Base-by-base conservation (phyloP, 2,113 vertebrate genomes). In the Orthonyx spaldingii region DNA sequence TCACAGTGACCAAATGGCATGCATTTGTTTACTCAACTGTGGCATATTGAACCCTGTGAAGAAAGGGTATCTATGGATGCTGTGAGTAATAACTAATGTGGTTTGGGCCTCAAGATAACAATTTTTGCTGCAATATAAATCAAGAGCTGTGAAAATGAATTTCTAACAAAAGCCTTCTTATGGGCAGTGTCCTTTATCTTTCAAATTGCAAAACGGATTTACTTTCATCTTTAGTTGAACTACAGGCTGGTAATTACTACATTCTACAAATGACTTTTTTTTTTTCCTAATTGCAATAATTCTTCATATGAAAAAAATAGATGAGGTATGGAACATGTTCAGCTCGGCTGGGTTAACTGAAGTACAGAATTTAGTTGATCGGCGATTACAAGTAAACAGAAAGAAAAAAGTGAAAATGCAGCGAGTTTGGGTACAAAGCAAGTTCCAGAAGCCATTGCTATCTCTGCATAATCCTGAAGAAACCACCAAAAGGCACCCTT, bases 341-440 rank as follows among this genome's bases (percentile, higher is more conserved):
- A 98, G 76, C 81, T 97, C 96, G 52, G 98, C 99, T 84, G 99
- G 99, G 90, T 98, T 99, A 95, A 97, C 98, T n/a, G 98, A 99
- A 98, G 94, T 99, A 94, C 99, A 99, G 98, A 99, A 99, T 96
- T 92, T 99, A 90, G 98, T 99, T 94, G 99, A 99, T 98, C 98
- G 92, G 39, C 98, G 99, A 84, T 98, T 99, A 39, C 98, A 99
- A 98, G 99, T 99, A 35, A 99, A 99, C 97, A 98, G 99, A 96
- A 98, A 98, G 96, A 98, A 99, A 96, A 98, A 98, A 97, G 97
- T 99, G 94, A 98, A 97, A 89, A 99, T 99, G 98, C 98, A 98
- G 8, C 97, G 99, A 71, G 98, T 99, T 70, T 99, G 99, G 99
- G 98, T 99, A 97, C 99, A 99, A 97, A 98, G 99, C 98, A 99